Conservation (phyloP, 1,140 invertebrate species). For the Zeugodacus cucurbitae region DNA sequence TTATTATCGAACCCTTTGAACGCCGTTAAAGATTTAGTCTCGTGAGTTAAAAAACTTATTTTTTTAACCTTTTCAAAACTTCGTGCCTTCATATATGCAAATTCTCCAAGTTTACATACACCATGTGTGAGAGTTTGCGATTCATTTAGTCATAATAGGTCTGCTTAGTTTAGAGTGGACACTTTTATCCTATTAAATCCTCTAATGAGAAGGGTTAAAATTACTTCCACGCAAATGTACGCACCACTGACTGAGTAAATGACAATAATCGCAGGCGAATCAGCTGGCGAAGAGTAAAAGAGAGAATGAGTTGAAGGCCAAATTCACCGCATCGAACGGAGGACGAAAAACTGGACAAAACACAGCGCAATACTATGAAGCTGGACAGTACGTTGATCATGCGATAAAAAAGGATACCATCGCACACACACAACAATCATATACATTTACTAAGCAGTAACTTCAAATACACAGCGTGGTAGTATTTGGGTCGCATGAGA, state of each 20-base stretch:
- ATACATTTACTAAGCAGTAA: background rate
- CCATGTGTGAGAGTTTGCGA: background rate
- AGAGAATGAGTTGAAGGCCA: background rate
- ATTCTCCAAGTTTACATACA: no score
- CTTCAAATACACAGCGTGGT: background rate
- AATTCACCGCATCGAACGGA: background rate
- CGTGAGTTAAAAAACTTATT: no score
- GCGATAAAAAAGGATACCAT: background rate
- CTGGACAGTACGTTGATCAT: background rate
- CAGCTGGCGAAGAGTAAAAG: background rate
- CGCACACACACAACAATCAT: background rate
- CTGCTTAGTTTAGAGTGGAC: slow-evolving; percentile 11
- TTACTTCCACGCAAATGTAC: slow-evolving; percentile 25
- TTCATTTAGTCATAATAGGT: background rate
- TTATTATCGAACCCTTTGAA: no score
- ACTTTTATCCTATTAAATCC: slow-evolving; percentile 51
- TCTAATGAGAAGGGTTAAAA: slow-evolving; percentile 65
- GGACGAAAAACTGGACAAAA: background rate
- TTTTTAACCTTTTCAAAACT: no score
- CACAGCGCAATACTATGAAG: background rate
- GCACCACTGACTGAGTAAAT: background rate
- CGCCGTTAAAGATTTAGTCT: no score
- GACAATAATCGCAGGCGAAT: background rate
- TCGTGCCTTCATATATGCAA: no score
- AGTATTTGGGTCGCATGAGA: background rate